These are phyloP conservation scores for Athene cunicularia DNA, from an alignment of 2,113 vertebrate species.

Conservation along the genomic window DNA sequence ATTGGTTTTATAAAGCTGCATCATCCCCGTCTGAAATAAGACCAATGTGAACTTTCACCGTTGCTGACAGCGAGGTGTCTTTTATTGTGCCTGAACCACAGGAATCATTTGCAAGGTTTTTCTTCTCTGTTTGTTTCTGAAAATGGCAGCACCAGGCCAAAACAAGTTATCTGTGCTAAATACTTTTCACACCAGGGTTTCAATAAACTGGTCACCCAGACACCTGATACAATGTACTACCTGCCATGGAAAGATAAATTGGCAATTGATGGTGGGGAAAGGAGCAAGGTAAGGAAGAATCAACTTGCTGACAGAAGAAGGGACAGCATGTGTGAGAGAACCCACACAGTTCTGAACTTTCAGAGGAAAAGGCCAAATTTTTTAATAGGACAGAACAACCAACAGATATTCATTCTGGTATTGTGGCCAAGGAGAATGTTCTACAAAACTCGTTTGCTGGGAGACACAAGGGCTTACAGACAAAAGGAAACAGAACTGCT, in stretches of 20 bases:
- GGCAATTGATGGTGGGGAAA: neutral
- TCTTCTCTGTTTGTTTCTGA: neutral
- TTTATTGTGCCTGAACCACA: neutral
- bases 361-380: neutral
- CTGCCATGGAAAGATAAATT: neutral
- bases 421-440: neutral
- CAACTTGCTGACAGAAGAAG: neutral
- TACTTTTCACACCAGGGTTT: neutral
- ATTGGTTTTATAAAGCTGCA: neutral
- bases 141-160: neutral
- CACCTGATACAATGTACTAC: neutral
- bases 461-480: neutral
- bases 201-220: neutral
- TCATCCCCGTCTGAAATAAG: neutral
- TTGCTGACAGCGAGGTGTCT: neutral
- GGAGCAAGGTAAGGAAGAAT: neutral
- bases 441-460: neutral
- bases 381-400: neutral
- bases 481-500: neutral
- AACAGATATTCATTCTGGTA: neutral
- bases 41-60: neutral
- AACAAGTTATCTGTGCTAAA: neutral
- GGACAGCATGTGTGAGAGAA: neutral
- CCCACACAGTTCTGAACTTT: neutral
- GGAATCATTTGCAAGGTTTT: neutral